A percentile compares a stretch with the other conserved stretches of the same genome.
Conservation (phyloP, 2,797 vertebrate species). For the Pipistrellus pygmaeus region DNA sequence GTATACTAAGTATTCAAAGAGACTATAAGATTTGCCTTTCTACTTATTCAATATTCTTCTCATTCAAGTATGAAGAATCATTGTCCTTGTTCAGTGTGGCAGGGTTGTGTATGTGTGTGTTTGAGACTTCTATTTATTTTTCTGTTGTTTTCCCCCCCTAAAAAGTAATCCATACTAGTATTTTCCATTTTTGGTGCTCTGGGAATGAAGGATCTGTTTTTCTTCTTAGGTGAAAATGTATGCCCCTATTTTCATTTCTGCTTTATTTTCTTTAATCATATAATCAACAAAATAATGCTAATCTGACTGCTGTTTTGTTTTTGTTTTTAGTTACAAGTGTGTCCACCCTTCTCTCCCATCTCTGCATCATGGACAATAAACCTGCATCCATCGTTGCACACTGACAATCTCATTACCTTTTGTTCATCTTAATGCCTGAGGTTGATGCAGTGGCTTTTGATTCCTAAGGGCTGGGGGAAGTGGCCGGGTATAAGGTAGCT, state of each 20-base stretch:
- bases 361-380: slow-evolving; percentile 51
- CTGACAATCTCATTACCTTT: slow-evolving; percentile 67
- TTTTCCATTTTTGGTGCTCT: not conserved
- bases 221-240: slow-evolving; percentile 23
- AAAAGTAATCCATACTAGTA: not conserved
- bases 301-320: slow-evolving; percentile 61
- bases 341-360: slow-evolving; percentile 57
- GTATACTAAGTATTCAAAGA: not conserved
- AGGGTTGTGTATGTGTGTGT: not conserved
- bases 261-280: slow-evolving; percentile 56
- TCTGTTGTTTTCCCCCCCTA: not conserved
- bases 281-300: slow-evolving; percentile 34
- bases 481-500: not conserved
- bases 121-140: not conserved
- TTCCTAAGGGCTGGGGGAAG: slow-evolving; percentile 29
- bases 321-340: slow-evolving; percentile 42
- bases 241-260: slow-evolving; percentile 58
- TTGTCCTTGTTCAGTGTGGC: not conserved
- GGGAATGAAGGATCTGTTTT: slow-evolving; percentile 15
- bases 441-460: slow-evolving; percentile 63
- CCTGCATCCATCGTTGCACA: slow-evolving; percentile 52
- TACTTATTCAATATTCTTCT: not conserved
- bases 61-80: not conserved
- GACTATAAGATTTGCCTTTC: not conserved
- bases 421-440: slow-evolving; percentile 75